Evolutionary conservation across 2,113 vertebrate genomes (phyloP).

Genomic region (Poeciliopsis occidentalis): DNA sequence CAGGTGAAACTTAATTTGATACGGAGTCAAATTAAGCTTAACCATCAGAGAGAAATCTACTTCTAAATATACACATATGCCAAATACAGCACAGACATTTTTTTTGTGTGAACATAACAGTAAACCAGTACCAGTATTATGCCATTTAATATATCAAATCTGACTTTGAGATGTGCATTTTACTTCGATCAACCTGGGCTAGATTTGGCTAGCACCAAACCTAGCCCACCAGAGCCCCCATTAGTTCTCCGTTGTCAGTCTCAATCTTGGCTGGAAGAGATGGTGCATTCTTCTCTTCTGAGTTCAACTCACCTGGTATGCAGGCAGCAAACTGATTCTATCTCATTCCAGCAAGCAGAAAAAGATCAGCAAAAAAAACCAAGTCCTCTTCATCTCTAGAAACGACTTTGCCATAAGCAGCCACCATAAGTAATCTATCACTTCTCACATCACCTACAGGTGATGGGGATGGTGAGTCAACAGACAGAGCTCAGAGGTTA

Average conservation of each 20-base stretch:
- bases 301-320: constrained; percentile 68
- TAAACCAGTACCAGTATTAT: not conserved
- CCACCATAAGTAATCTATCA: not conserved
- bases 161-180: not conserved
- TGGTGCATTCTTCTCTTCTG: constrained; percentile 60
- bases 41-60: not conserved
- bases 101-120: not conserved
- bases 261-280: constrained; percentile 22
- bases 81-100: not conserved
- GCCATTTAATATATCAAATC: not conserved
- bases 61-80: not conserved
- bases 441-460: constrained; percentile 21
- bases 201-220: not conserved
- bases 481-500: constrained; percentile 51
- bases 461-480: constrained; percentile 21
- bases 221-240: not conserved
- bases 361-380: not conserved
- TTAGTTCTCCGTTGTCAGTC: constrained; percentile 6
- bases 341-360: constrained; percentile 26
- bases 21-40: not conserved
- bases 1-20: too few relatives aligned
- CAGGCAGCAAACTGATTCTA: constrained; percentile 49
- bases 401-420: constrained; percentile 7
- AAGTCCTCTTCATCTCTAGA: constrained; percentile 14
- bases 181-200: not conserved